phyloP scores from a whole-genome alignment of 2,113 vertebrate genomes.

The Cercopithecus mona region DNA sequence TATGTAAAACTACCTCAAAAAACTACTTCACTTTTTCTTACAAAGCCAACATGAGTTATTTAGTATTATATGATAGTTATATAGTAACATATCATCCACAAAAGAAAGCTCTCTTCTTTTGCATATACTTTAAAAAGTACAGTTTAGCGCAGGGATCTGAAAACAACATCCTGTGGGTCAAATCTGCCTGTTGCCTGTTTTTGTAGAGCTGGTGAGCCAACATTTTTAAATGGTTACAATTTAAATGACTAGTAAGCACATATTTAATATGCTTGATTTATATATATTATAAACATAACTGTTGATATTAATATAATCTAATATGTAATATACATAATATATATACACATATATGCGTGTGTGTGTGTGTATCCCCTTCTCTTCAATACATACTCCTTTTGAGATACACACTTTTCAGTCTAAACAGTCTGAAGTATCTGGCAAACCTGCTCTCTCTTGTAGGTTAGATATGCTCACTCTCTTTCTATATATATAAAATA shows the following conservation, averaged over 20 bases:
- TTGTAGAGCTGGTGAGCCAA: not conserved
- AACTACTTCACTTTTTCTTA: not conserved
- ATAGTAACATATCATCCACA: not conserved
- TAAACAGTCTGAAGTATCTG: not conserved
- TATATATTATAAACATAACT: not conserved
- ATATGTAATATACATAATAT: not conserved
- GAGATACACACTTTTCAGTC: not conserved
- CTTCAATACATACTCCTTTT: not conserved
- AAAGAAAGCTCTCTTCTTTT: not conserved
- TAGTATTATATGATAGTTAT: not conserved
- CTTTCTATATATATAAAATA: not conserved
- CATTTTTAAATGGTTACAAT: not conserved
- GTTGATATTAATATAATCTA: not conserved
- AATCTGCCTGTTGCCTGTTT: not conserved
- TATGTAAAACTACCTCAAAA: not conserved
- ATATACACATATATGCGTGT: not conserved
- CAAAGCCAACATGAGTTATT: not conserved
- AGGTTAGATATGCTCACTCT: not conserved
- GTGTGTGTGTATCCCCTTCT: not conserved
- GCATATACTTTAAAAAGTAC: not conserved
- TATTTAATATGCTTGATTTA: not conserved
- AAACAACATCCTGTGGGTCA: not conserved
- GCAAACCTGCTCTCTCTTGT: not conserved
- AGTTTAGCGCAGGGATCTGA: not conserved
- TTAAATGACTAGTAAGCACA: not conserved